Percentiles rank a stretch among this genome's conserved stretches.
phyloP scores from a whole-genome alignment of 2,888 invertebrate genomes.

The Chaetogeoica ovagalla region DNA sequence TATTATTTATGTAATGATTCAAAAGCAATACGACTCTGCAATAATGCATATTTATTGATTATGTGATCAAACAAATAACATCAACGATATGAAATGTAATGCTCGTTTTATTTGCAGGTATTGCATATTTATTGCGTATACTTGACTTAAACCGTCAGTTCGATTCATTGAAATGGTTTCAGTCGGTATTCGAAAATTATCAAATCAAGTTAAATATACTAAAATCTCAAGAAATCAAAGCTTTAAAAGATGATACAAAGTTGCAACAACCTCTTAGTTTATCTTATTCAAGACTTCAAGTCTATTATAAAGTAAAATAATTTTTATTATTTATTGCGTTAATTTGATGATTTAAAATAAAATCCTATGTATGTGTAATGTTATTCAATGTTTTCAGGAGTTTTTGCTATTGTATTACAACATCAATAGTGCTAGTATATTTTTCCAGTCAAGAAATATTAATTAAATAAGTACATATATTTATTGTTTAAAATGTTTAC shows the following conservation, averaged over 20 bases:
- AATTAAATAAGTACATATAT: not conserved
- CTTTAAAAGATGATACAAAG: conserved; percentile 73
- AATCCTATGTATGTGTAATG: too few species aligned
- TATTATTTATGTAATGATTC: too few species aligned
- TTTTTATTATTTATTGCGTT: conserved; percentile 20
- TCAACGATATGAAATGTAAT: not conserved
- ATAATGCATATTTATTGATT: too few species aligned
- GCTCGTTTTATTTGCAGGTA: conserved; percentile 61
- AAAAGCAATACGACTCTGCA: too few species aligned
- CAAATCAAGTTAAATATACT: conserved; percentile 66
- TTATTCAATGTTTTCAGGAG: conserved; percentile 62
- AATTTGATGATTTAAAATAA: conserved; percentile 1
- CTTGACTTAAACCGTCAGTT: conserved; percentile 84
- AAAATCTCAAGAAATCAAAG: conserved; percentile 58
- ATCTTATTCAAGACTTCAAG: conserved; percentile 81
- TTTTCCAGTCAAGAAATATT: conserved; percentile 68
- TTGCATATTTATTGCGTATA: conserved; percentile 89
- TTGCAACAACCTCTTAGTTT: conserved; percentile 89
- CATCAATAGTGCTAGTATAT: conserved; percentile 90
- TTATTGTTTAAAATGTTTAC: not conserved
- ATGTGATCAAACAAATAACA: too few species aligned
- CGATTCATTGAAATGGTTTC: conserved; percentile 94
- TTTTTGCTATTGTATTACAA: conserved; percentile 89
- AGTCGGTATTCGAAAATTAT: conserved; percentile 78
- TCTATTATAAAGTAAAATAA: conserved; percentile 65